These are phyloP conservation scores for Amiota communis DNA, from an alignment of 2,888 invertebrate genomes.

Conservation along the genomic window DNA sequence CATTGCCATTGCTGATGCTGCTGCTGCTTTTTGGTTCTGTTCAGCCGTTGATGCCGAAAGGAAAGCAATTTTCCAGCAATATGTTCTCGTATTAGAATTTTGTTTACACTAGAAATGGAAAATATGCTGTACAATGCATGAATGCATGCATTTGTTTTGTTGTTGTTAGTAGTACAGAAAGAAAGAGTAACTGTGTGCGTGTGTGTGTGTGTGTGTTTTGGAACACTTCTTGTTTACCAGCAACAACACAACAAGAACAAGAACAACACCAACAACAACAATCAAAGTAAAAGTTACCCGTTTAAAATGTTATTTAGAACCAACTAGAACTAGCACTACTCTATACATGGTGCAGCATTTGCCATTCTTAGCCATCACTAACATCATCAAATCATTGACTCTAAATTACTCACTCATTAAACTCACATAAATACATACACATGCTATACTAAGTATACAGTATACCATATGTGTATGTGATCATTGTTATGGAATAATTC, in stretches of 20 bases:
- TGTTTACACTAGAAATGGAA: conserved; percentile 66
- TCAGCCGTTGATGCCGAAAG: conserved; percentile 50
- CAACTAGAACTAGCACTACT: neutral
- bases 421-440: neutral
- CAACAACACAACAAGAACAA: neutral
- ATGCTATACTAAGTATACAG: neutral
- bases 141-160: conserved; percentile 21
- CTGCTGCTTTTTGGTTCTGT: conserved; percentile 35
- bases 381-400: neutral
- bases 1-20: conserved; percentile 34
- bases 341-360: neutral
- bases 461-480: neutral
- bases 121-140: conserved; percentile 64
- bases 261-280: neutral
- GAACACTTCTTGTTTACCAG: neutral
- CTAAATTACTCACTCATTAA: neutral
- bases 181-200: conserved; percentile 36
- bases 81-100: conserved; percentile 63
- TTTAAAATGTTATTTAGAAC: conserved; percentile 6
- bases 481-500: neutral
- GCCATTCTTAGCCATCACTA: neutral
- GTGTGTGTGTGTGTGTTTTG: conserved; percentile 5
- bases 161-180: neutral
- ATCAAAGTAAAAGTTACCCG: conserved; percentile 1
- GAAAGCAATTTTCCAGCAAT: conserved; percentile 65